phyloP scores from a whole-genome alignment of 2,888 invertebrate genomes.

The Noctua pronuba region DNA sequence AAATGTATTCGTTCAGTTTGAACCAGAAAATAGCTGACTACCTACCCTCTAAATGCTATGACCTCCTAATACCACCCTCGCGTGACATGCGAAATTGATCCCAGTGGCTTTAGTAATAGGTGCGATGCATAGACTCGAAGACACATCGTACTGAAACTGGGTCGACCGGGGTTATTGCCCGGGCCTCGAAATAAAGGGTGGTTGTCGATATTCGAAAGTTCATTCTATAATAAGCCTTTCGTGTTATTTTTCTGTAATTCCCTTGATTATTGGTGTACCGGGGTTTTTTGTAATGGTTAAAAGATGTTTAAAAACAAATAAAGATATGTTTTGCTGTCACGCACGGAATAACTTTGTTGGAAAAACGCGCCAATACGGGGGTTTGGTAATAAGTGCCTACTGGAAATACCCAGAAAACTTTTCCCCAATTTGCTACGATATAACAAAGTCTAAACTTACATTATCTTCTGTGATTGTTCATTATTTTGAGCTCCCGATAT shows the following conservation, averaged over 20 bases:
- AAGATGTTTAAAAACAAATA: constrained; percentile 35
- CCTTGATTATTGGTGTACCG: constrained; percentile 28
- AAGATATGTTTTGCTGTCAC: constrained; percentile 25
- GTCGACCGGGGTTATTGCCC: constrained; percentile 71
- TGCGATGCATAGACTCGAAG: constrained; percentile 42
- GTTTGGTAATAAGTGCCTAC: too few species aligned
- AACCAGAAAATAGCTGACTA: constrained; percentile 55
- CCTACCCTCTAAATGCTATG: constrained; percentile 60
- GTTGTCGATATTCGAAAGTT: constrained; percentile 70
- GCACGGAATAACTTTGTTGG: neutral
- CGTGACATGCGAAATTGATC: constrained; percentile 34
- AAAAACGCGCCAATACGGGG: constrained; percentile 12
- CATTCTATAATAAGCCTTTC: constrained; percentile 64
- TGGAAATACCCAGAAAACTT: neutral
- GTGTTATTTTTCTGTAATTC: constrained; percentile 59
- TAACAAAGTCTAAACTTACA: too few species aligned
- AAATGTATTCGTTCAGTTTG: constrained; percentile 61
- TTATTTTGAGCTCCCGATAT: too few species aligned
- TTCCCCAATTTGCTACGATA: neutral
- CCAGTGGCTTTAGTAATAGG: constrained; percentile 49
- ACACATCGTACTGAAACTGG: constrained; percentile 61
- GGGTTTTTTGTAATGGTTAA: constrained; percentile 28
- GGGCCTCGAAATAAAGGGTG: constrained; percentile 72
- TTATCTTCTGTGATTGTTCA: too few species aligned
- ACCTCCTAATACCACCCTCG: constrained; percentile 52